A percentile compares a stretch with the other conserved stretches of the same genome.
Conservation (phyloP, 1,140 invertebrate species). For the Dreissena rostriformis region DNA sequence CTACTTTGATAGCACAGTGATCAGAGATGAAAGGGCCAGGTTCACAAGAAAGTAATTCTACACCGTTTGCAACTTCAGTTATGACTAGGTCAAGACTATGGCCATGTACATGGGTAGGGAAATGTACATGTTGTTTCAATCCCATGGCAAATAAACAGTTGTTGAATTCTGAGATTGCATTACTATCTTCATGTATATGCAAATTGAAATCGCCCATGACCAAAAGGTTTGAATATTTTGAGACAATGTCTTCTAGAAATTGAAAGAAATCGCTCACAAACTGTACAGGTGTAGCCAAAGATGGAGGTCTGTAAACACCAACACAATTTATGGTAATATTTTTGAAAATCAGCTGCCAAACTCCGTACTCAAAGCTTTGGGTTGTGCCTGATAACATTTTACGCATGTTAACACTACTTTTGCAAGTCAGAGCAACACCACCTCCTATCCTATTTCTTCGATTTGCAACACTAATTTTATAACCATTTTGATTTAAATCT, state of each 20-base stretch:
- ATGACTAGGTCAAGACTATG: neutral
- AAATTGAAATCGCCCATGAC: constrained; percentile 42
- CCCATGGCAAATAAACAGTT: neutral
- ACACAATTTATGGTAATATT: constrained; percentile 6
- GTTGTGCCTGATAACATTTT: constrained; percentile 5
- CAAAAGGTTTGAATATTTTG: constrained; percentile 30
- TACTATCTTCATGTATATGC: constrained; percentile 7
- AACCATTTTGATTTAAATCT: constrained; percentile 18
- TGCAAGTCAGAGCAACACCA: constrained; percentile 42
- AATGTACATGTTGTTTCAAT: neutral
- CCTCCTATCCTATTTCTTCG: constrained; percentile 36
- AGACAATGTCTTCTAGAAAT: constrained; percentile 37
- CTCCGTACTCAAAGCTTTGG: constrained; percentile 43
- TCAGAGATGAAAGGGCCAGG: constrained; percentile 10
- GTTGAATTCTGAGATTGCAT: neutral
- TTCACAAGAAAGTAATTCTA: neutral
- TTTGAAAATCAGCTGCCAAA: constrained; percentile 27
- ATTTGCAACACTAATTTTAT: constrained; percentile 26
- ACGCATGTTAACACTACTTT: constrained; percentile 31
- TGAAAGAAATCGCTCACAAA: constrained; percentile 30
- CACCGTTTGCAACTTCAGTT: constrained; percentile 10
- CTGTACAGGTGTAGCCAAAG: constrained; percentile 2
- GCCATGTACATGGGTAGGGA: neutral
- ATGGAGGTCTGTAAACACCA: constrained; percentile 40
- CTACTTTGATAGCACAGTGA: constrained; percentile 18